Evolutionary conservation across 2,113 vertebrate species (phyloP).

Genomic region (Hipposideros armiger): DNA sequence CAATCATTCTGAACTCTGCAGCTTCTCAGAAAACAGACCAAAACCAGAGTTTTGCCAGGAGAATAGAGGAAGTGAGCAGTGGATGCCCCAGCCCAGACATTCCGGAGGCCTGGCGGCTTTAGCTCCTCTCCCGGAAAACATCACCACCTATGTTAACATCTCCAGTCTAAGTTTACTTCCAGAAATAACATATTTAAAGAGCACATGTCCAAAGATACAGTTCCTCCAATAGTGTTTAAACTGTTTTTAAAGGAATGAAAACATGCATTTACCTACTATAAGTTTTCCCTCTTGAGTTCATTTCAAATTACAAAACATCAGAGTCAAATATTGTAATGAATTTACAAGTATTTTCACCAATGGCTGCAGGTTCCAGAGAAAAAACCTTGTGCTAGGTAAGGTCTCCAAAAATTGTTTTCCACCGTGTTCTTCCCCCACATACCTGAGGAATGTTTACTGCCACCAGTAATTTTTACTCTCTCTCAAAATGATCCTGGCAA

Average conservation of each 20-base stretch:
- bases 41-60: not conserved
- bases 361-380: accelerated
- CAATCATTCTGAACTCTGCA: not conserved
- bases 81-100: too few relatives aligned
- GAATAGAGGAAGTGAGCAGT: not conserved
- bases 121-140: too few relatives aligned
- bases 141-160: accelerated
- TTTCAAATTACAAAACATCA: not conserved
- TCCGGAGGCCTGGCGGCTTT: too few relatives aligned
- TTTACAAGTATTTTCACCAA: not conserved
- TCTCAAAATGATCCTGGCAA: accelerated
- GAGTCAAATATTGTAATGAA: not conserved
- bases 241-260: not conserved
- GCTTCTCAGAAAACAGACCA: not conserved
- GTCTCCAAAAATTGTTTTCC: not conserved
- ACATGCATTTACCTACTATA: not conserved
- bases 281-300: not conserved
- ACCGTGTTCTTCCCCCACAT: not conserved
- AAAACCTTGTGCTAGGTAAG: not conserved
- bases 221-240: not conserved
- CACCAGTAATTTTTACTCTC: not conserved
- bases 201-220: not conserved
- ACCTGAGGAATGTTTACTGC: accelerated
- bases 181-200: not conserved
- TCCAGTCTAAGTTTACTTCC: not conserved